Base-by-base conservation (phyloP, 2,888 invertebrate species). In the Anodontia alba region DNA sequence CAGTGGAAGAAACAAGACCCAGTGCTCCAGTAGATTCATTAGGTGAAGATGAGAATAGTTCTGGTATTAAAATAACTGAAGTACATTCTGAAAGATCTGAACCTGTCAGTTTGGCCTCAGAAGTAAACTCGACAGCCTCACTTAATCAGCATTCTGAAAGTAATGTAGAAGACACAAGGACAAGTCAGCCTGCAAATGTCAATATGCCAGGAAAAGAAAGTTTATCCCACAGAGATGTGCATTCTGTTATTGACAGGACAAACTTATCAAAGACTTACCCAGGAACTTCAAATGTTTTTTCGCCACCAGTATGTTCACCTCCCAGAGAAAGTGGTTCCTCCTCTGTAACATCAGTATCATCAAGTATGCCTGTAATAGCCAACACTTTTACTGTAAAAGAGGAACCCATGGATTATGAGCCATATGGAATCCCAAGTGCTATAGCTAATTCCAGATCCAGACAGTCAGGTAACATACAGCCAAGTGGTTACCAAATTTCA, bases 331-430 rank as follows among this genome's bases (percentile, higher is more conserved):
- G 3, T 46, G n/a, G 3, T 2, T 20, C 46, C 20, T 46, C 46
- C n/a, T 20, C 46, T 20, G 8, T 20, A 20, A 20, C 46, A 15
- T 7, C 46, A 20, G 8, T 15, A 42, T 12, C 49, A 23, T 20
- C 62, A 33, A 33, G 62, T 5, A 62, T 82, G n/a, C 79, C 83
- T 36, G 49, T 80, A 0, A 77, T 74, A 29, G 66, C 76, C 23
- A 54, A 73, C 71, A 68, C 68, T 31, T 79, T 76, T 57, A 76
- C 83, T 12, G 70, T 79, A n/a, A 73, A 76, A 42, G 36, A 67
- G 26, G 84, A 84, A 70, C 81, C 81, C 10, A 26, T 49, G 15
- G 80, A 78, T 78, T 51, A 84, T 74, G 71, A 67, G n/a, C 33
- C 31, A 54, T 78, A 78, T 29, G 70, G 76, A 26, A 17, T 38